A percentile compares a stretch with the other conserved stretches of the same genome.
Evolutionary conservation across 2,113 vertebrate genomes (phyloP).

Genomic region (Rafetus swinhoei): DNA sequence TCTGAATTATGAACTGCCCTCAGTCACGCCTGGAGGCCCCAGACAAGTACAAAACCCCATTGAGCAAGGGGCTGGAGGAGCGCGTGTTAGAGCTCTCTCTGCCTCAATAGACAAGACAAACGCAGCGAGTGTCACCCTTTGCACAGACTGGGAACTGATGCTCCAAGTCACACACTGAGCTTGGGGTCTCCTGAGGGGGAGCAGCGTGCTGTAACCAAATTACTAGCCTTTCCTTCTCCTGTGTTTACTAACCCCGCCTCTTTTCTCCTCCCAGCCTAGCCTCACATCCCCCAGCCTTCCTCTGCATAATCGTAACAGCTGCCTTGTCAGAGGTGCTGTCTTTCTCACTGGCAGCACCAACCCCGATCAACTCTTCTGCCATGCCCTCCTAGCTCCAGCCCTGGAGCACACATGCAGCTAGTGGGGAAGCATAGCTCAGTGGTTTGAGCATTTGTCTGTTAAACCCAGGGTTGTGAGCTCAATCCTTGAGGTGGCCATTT

Average conservation of each 20-base stretch:
- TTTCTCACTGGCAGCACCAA: too few species aligned
- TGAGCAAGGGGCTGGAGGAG: background rate
- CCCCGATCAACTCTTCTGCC: too few species aligned
- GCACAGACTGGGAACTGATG: background rate
- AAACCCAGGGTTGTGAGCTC: too few species aligned
- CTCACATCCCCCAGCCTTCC: rapidly evolving
- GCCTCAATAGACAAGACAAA: background rate
- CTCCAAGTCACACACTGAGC: background rate
- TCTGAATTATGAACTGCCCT: background rate
- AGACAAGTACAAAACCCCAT: background rate
- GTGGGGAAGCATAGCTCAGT: too few species aligned
- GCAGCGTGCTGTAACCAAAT: rapidly evolving
- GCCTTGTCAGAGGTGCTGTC: background rate
- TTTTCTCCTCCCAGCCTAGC: background rate
- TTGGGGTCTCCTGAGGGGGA: background rate
- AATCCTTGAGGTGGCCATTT: too few species aligned
- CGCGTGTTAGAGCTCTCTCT: background rate
- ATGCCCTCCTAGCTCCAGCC: too few species aligned
- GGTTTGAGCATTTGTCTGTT: too few species aligned
- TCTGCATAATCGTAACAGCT: rapidly evolving
- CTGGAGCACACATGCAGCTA: too few species aligned
- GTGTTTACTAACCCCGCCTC: background rate
- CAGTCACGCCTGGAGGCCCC: background rate
- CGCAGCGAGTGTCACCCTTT: background rate
- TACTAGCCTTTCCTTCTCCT: background rate